Base-by-base conservation (phyloP, 2,113 vertebrate species). In the Myodes glareolus region DNA sequence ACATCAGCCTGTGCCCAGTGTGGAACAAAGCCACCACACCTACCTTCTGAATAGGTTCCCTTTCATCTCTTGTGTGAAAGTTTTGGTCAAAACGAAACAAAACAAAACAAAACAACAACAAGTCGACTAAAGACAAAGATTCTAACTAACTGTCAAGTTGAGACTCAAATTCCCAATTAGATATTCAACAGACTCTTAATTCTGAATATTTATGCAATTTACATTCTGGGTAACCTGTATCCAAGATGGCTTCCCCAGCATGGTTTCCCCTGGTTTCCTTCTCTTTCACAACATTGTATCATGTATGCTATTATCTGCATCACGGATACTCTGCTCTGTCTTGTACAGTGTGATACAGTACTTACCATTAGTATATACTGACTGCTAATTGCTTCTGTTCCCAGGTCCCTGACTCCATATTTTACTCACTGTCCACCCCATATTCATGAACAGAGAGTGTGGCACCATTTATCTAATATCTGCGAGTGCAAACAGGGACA, bases 211-310 rank as follows among this genome's bases (percentile, higher is more conserved):
- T 88, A 45, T 42, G 84, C 19, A 52, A 75, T 42, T 61, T 92
- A 42, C 45, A 70, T 86, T 96, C 45, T 65, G 63, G 63, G 77
- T 29, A 85, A 36, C 1, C 6, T 36, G 1, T 27, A n/a, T 63
- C 31, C 47, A 58, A 76, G 78, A 27, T 70, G 55, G 9, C 8
- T 19, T 91, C 91, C 87, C 23, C 39, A 50, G 72, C n/a, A 58
- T n/a, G 11, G 52, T 61, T 81, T 19, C 23, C 3, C 70, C 70
- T 19, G 19, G 0, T 5, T 29, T 42, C 58, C 27, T 58, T 94
- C 92, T 80, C 19, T 55, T 95, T 94, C 55, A 89, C 4, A 25
- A 8, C 17, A 70, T 75, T 90, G 70, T 70, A 47, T 65, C 42
- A 36, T 70, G 88, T 52, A 42, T 11, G 25, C 63, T 88, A 47